Evolutionary conservation across 2,888 invertebrate species (phyloP).

Genomic region (Oxycera nigricornis): DNA sequence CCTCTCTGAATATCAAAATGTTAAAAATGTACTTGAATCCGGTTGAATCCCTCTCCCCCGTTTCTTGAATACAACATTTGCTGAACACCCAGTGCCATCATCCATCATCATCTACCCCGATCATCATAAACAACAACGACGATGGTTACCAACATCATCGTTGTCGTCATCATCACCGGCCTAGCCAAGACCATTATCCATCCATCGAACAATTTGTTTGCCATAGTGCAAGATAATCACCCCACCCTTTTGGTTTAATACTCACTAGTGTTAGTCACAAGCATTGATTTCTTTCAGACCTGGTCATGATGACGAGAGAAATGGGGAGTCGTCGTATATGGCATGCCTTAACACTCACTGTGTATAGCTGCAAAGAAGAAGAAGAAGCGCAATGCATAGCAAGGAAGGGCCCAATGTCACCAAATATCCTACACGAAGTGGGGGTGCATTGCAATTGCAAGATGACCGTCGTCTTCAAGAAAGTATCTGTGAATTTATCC

Average conservation of each 20-base stretch:
- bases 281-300: neutral
- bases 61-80: neutral
- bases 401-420: too few species aligned
- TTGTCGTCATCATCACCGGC: slow-evolving; percentile 1
- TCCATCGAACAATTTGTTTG: slow-evolving; percentile 14
- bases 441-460: too few species aligned
- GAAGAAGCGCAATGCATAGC: too few species aligned
- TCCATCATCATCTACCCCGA: neutral
- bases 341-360: too few species aligned
- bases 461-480: too few species aligned
- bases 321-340: neutral
- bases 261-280: neutral
- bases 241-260: slow-evolving; percentile 6
- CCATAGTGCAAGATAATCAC: slow-evolving; percentile 23
- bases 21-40: slow-evolving; percentile 31
- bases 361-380: too few species aligned
- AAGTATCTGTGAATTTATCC: too few species aligned
- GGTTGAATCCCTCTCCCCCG: slow-evolving; percentile 2
- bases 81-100: neutral
- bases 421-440: too few species aligned
- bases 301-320: neutral
- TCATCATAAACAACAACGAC: neutral
- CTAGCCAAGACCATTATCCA: neutral
- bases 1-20: slow-evolving; percentile 7
- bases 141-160: neutral